Conservation (phyloP, 2,113 vertebrate species). For the Brevimyrus niger region DNA sequence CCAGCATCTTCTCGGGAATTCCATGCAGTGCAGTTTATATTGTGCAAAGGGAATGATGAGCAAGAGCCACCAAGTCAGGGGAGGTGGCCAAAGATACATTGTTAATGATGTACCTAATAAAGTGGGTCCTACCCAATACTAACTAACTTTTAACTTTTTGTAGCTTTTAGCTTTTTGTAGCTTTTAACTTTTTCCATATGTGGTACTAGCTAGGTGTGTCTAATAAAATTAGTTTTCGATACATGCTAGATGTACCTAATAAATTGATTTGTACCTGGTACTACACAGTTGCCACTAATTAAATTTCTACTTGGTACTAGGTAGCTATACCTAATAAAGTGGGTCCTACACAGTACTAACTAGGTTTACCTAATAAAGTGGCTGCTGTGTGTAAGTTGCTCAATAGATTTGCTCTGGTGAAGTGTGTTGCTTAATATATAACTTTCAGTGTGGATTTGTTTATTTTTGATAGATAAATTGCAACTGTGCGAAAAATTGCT, state of each 20-base stretch:
- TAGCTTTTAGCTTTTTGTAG: too few species aligned
- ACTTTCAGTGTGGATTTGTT: background rate
- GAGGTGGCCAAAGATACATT: too few species aligned
- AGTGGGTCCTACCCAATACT: background rate
- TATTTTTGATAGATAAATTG: background rate
- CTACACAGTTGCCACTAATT: too few species aligned
- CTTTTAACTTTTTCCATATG: too few species aligned
- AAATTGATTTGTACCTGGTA: too few species aligned
- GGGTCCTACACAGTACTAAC: background rate
- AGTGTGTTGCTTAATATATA: background rate
- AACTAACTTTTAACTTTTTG: too few species aligned
- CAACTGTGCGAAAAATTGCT: background rate
- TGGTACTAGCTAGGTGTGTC: too few species aligned
- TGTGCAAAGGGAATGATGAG: background rate
- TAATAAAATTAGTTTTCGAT: too few species aligned
- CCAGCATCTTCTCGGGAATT: background rate
- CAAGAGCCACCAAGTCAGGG: background rate
- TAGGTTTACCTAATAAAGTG: background rate
- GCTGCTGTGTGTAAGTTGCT: background rate
- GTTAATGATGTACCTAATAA: background rate
- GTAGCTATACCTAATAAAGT: background rate
- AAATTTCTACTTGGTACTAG: too few species aligned
- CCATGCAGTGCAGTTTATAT: background rate
- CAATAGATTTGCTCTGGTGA: background rate
- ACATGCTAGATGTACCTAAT: too few species aligned